Evolutionary conservation across 2,888 invertebrate species (phyloP), one percentile per base, ranked within the genome.

Genomic region (Eristalis arbustorum): DNA sequence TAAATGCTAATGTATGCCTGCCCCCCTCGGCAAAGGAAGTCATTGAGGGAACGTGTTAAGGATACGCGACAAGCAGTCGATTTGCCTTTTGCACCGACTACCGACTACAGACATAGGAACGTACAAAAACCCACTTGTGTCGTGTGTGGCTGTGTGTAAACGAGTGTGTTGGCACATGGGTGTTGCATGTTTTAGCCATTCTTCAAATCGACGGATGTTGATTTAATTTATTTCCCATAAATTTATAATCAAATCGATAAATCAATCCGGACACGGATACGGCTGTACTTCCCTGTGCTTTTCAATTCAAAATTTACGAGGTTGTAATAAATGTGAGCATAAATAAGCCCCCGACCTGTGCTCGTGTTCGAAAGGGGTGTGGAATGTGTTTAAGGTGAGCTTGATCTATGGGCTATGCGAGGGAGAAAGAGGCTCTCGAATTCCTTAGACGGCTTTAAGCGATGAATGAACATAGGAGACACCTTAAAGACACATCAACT

Each of bases 201-300:
- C 73, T 77, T 85, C 84, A 85, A 85, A 85, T 72, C 76, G 79
- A 75, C 72, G 81, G 76, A 85, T 76, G 81, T 77, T 85, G 73
- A 85, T 81, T 85, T 85, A 85, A 85, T 85, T 85, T 85, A 85
- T 85, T 81, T 81, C 72, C 81, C 49, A 85, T 85, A 81, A 81
- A 85, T 81, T 85, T 69, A 69, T 81, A 85, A 76, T 77, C 76
- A 69, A 85, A 85, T 77, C 84, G 61, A 85, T 85, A 85, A 85
- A 85, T 85, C 84, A 85, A 76, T 77, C 73, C 59, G 73, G 49
- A 63, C 66, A 56, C 37, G 76, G 73, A 61, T 66, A 25, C 28
- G 25, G 23, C 59, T 40, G 56, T 61, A 56, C 63, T 68, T 22
- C 59, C 34, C 23, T 25, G 22, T 34, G 61, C 67, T 77, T 63